phyloP scores from a whole-genome alignment of 2,113 vertebrate species.

The Gavialis gangeticus region DNA sequence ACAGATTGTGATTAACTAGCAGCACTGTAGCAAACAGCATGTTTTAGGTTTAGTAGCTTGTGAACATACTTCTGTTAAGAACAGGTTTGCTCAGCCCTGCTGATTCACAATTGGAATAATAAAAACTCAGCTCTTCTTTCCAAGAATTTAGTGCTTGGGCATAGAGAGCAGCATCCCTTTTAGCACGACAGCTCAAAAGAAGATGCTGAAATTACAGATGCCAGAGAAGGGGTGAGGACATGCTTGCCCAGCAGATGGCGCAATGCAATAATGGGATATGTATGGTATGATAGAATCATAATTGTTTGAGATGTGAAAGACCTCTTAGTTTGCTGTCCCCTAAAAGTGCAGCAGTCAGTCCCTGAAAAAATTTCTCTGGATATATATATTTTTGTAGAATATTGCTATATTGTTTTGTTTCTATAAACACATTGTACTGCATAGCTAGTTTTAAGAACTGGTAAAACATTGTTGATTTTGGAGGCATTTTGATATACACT shows the following conservation, averaged over 20 bases:
- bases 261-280: slow-evolving; percentile 55
- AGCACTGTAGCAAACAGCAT: slow-evolving; percentile 36
- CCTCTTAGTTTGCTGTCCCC: background rate
- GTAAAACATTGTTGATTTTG: background rate
- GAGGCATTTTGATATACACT: background rate
- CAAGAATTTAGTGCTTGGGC: background rate
- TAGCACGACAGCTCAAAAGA: background rate
- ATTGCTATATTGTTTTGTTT: background rate
- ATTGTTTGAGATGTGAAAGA: background rate
- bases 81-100: background rate
- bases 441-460: background rate
- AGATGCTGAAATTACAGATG: rapidly evolving
- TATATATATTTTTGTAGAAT: background rate
- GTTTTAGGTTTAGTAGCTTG: background rate
- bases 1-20: slow-evolving; percentile 42
- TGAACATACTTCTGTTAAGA: background rate
- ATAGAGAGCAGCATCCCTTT: background rate
- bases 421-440: background rate
- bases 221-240: background rate
- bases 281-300: rapidly evolving
- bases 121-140: slow-evolving; percentile 22
- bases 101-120: background rate
- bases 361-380: background rate
- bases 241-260: slow-evolving; percentile 76
- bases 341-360: background rate